These are phyloP conservation scores for Onychomys leucogaster DNA, from an alignment of 2,797 vertebrate species.

Conservation along the genomic window DNA sequence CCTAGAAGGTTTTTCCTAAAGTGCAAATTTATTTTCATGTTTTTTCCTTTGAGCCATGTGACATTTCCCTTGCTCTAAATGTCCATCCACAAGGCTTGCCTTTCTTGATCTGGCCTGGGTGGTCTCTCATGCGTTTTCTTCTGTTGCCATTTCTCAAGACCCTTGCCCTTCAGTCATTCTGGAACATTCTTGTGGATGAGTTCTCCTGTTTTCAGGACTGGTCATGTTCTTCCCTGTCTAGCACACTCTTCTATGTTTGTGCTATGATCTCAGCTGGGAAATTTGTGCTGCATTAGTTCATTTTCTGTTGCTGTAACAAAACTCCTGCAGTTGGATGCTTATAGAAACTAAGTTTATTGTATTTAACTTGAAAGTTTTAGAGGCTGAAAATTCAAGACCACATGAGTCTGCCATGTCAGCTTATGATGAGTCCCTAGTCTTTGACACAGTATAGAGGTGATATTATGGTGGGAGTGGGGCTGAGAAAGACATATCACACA, in stretches of 20 bases:
- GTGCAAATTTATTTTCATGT: neutral
- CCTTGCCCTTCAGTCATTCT: neutral
- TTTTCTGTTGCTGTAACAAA: neutral
- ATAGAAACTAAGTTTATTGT: neutral
- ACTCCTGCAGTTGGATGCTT: neutral
- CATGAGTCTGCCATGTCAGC: too few relatives aligned
- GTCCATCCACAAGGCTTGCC: neutral
- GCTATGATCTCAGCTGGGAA: conserved; percentile 27
- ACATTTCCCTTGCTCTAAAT: neutral
- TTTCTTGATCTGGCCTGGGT: neutral
- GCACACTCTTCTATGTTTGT: neutral
- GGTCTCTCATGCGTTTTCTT: neutral
- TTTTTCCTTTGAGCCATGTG: neutral
- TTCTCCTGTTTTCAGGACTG: neutral
- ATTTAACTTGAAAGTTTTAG: neutral
- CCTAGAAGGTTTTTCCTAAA: conserved; percentile 1
- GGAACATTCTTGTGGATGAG: neutral
- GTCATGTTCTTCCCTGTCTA: neutral
- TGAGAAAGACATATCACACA: neutral
- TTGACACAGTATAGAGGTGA: neutral
- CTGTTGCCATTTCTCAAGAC: neutral
- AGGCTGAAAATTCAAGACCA: neutral
- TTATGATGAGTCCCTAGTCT: neutral
- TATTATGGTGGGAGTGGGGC: neutral
- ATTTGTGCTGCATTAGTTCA: neutral